phyloP scores from a whole-genome alignment of 2,113 vertebrate genomes.

The Elephantulus edwardii region DNA sequence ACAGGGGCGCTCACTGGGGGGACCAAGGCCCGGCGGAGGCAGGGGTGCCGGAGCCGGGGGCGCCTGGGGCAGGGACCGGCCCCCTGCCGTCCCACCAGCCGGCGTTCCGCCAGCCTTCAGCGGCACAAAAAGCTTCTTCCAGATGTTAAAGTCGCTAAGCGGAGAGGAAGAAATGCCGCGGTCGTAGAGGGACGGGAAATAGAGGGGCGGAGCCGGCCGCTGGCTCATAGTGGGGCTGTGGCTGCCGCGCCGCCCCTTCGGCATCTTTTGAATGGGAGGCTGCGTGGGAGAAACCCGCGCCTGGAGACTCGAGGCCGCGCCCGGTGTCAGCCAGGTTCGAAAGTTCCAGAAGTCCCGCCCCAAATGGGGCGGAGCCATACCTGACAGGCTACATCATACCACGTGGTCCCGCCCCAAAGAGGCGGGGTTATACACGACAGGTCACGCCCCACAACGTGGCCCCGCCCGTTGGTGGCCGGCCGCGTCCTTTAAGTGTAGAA shows the following conservation, averaged over 20 bases:
- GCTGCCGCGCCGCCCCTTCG: slow-evolving; percentile 74
- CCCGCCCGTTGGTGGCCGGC: background rate
- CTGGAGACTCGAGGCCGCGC: background rate
- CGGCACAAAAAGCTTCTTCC: slow-evolving; percentile 69
- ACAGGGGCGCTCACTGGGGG: slow-evolving; percentile 57
- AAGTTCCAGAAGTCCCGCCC: slow-evolving; percentile 68
- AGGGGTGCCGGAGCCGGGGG: background rate
- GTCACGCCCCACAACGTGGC: slow-evolving; percentile 1
- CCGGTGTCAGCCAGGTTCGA: slow-evolving; percentile 7
- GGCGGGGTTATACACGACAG: background rate
- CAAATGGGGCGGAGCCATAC: background rate
- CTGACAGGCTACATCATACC: no score
- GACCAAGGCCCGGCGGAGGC: slow-evolving; percentile 66
- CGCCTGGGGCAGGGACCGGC: slow-evolving; percentile 17
- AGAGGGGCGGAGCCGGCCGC: slow-evolving; percentile 73
- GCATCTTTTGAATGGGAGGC: slow-evolving; percentile 77
- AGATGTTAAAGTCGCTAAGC: slow-evolving; percentile 70
- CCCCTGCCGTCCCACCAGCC: slow-evolving; percentile 9
- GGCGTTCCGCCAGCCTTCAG: slow-evolving; percentile 48
- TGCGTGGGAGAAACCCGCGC: slow-evolving; percentile 73
- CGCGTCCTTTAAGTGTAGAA: accelerated
- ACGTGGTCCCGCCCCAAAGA: background rate
- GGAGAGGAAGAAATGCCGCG: slow-evolving; percentile 61
- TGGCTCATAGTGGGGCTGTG: slow-evolving; percentile 74
- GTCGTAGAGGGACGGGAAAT: slow-evolving; percentile 84